Percentiles rank a stretch among this genome's conserved stretches.
phyloP scores from a whole-genome alignment of 64 coral and sea anemone genomes.

The Montipora efflorescens region DNA sequence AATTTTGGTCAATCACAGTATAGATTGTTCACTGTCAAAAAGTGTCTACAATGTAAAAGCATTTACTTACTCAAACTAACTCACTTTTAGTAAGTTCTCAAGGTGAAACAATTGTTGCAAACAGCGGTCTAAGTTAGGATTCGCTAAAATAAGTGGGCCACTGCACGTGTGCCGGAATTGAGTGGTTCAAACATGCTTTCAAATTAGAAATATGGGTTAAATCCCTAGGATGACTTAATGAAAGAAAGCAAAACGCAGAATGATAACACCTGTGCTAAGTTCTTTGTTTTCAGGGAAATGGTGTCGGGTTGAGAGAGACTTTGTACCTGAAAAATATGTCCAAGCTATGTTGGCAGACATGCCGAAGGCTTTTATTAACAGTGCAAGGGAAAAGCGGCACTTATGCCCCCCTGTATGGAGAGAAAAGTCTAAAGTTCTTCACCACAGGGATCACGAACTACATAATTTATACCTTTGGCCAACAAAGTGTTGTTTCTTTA shows the following conservation, averaged over 20 bases:
- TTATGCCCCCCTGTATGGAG: constrained; percentile 61
- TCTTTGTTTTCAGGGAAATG: constrained; percentile 65
- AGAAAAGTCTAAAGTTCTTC: constrained; percentile 38
- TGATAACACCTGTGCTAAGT: neutral
- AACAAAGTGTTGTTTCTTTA: constrained; percentile 2
- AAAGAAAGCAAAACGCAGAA: neutral
- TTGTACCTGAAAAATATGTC: constrained; percentile 23
- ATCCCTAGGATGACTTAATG: neutral
- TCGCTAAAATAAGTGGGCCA: no score
- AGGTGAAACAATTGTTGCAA: no score
- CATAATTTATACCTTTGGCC: constrained; percentile 31
- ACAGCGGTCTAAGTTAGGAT: no score
- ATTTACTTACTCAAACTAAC: no score
- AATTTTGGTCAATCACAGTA: no score
- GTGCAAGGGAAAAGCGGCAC: constrained; percentile 48
- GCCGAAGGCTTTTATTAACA: constrained; percentile 58
- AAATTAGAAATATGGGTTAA: no score
- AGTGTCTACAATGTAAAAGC: no score
- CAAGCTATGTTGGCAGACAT: neutral
- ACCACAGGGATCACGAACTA: constrained; percentile 31
- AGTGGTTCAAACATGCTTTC: no score
- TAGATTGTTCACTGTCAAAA: no score
- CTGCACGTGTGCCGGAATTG: neutral
- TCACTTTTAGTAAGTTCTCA: no score
- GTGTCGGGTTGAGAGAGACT: constrained; percentile 61